Percentiles rank a stretch among this genome's conserved stretches.
Conservation (phyloP, 1,140 invertebrate genomes). For the Drosophila punjabiensis region DNA sequence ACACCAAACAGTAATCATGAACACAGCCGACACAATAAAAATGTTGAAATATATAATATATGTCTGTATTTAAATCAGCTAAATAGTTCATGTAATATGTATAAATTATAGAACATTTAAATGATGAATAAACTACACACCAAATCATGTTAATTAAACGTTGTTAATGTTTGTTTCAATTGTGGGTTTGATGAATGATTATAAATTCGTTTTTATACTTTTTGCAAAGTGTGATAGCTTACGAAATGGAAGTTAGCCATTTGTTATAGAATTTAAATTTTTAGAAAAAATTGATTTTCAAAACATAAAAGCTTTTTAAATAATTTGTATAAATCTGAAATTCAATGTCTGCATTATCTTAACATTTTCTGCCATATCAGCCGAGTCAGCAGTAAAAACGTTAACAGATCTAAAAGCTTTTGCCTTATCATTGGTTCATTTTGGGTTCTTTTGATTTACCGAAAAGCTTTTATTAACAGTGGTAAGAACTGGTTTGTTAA, state of each 20-base stretch:
- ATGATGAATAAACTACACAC: slow-evolving; percentile 68
- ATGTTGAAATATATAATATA: slow-evolving; percentile 60
- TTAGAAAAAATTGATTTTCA: neutral
- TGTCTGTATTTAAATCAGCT: slow-evolving; percentile 66
- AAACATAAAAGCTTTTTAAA: neutral
- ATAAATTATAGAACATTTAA: slow-evolving; percentile 70
- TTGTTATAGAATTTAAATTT: too few species aligned
- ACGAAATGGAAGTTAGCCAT: too few species aligned
- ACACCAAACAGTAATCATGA: slow-evolving; percentile 31
- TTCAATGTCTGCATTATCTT: neutral
- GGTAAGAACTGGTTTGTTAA: neutral
- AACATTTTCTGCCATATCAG: slow-evolving; percentile 1
- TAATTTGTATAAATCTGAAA: neutral
- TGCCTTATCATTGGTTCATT: neutral
- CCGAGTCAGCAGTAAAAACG: neutral
- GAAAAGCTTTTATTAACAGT: slow-evolving; percentile 38
- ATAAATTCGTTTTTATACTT: neutral
- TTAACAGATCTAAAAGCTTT: slow-evolving; percentile 24
- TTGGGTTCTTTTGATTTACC: slow-evolving; percentile 3
- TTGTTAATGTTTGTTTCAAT: neutral
- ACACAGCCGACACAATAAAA: slow-evolving; percentile 60
- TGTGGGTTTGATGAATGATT: neutral
- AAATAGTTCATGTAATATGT: slow-evolving; percentile 60
- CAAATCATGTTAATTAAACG: slow-evolving; percentile 61
- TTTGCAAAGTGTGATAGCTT: neutral